Evolutionary conservation across 2,888 invertebrate species (phyloP), one percentile per base, ranked within the genome.

Genomic region (Caenorhabditis sp.): DNA sequence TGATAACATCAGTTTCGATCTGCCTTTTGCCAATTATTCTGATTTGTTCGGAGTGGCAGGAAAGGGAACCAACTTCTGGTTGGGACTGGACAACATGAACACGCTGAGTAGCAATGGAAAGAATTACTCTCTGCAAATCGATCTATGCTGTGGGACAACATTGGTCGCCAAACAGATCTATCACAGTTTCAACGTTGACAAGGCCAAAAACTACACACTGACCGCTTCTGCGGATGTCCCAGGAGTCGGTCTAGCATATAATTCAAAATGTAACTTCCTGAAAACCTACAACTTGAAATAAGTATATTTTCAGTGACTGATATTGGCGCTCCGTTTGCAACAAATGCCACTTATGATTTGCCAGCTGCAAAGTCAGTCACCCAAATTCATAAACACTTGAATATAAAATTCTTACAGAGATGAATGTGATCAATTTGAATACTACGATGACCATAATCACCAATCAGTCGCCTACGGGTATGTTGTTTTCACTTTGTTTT

Each of bases 81-180:
- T 86, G 11, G 86, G 86, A 40, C 47, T 86, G 68, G 85, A 86
- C 18, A 84, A 82, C 58, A 85, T 86, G 82, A 32, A 83, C 51
- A 2, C 22, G 13, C 37, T 86, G 51, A 70, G 70, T 32, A 81
- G 64, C 0, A 60, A 44, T 11, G 58, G 50, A 11, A 68, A 69
- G 20, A 61, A 22, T 5, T 83, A 81, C 51, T 37, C 69, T 11
- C 70, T 85, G 3, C 62, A 56, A 26, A 81, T 85, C 28, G 85
- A 85, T 40, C 58, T 85, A 2, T 85, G 85, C 55, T 85, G 85
- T 35, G 77, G 74, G 24, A 67, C 18, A 1, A n/a, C 13, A 3
- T 20, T 71, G 8, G 56, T 47, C 2, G 28, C 61, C 5, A 72
- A 60, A 26, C 85, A 84, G 60, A 64, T 62, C 32, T 86, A 85